phyloP scores from a whole-genome alignment of 2,888 invertebrate genomes.

The Subacronicta megacephala region DNA sequence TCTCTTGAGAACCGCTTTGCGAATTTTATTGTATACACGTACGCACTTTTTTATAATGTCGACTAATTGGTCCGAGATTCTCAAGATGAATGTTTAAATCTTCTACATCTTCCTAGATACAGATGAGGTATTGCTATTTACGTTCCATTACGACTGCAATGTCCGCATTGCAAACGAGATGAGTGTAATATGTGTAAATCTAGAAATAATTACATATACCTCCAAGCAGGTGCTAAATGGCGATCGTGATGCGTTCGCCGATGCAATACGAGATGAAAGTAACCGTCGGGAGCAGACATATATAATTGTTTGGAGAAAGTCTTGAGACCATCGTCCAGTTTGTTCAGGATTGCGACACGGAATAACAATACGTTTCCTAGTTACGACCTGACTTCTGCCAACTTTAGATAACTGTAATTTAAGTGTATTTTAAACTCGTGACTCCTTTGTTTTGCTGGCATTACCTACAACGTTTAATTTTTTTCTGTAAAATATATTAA shows the following conservation, averaged over 20 bases:
- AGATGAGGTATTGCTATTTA: slow-evolving; percentile 21
- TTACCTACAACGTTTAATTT: slow-evolving; percentile 6
- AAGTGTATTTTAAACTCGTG: slow-evolving; percentile 39
- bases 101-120: slow-evolving; percentile 15
- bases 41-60: slow-evolving; percentile 6
- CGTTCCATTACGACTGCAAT: slow-evolving; percentile 17
- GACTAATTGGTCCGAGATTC: slow-evolving; percentile 13
- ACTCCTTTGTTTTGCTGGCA: slow-evolving; percentile 32
- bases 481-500: slow-evolving; percentile 9
- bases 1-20: slow-evolving; percentile 19
- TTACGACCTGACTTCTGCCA: slow-evolving; percentile 59
- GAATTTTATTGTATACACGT: slow-evolving; percentile 26
- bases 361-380: slow-evolving; percentile 64
- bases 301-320: slow-evolving; percentile 65
- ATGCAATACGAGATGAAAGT: slow-evolving; percentile 58
- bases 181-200: slow-evolving; percentile 25
- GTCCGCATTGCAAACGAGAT: slow-evolving; percentile 10
- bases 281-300: slow-evolving; percentile 48
- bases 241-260: slow-evolving; percentile 30
- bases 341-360: slow-evolving; percentile 61
- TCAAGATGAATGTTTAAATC: slow-evolving; percentile 8
- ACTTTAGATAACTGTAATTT: slow-evolving; percentile 61
- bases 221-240: slow-evolving; percentile 28
- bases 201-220: slow-evolving; percentile 35
- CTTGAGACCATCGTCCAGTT: slow-evolving; percentile 45